Evolutionary conservation across 2,797 vertebrate species (phyloP).

Genomic region (Okamejei kenojei): DNA sequence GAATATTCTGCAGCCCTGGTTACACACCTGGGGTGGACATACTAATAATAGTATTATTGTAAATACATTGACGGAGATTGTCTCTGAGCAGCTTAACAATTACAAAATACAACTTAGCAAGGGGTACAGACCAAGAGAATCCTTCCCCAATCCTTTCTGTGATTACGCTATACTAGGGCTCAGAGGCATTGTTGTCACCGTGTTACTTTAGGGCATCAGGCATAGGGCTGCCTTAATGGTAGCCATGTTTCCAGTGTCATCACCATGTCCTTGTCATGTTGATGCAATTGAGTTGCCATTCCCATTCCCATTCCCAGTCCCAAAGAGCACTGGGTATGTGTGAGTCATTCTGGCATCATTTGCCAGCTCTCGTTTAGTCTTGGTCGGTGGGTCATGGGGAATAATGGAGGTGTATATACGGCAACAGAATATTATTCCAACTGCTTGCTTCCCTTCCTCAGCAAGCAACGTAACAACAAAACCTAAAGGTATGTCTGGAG

Average conservation of each 20-base stretch:
- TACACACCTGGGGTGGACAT: neutral
- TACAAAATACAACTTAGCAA: slow-evolving; percentile 8
- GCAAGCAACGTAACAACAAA: neutral
- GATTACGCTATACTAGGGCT: neutral
- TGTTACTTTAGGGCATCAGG: neutral
- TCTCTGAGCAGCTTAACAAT: neutral
- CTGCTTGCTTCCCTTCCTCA: neutral
- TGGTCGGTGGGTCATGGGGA: neutral
- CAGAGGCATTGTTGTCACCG: neutral
- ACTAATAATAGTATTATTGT: neutral
- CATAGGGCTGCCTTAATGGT: neutral
- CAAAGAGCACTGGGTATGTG: neutral
- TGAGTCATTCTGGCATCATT: neutral
- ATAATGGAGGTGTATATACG: neutral
- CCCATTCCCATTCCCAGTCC: neutral
- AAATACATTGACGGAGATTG: neutral
- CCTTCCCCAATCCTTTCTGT: neutral
- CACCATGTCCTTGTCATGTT: neutral
- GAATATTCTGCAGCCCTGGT: neutral
- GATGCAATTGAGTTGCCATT: neutral
- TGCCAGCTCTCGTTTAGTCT: neutral
- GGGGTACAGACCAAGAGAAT: slow-evolving; percentile 15
- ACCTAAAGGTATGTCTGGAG: neutral
- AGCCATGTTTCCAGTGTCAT: neutral
- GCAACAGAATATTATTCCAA: neutral